Conservation (phyloP, 1,140 invertebrate genomes). For the Zaprionus taronus region DNA sequence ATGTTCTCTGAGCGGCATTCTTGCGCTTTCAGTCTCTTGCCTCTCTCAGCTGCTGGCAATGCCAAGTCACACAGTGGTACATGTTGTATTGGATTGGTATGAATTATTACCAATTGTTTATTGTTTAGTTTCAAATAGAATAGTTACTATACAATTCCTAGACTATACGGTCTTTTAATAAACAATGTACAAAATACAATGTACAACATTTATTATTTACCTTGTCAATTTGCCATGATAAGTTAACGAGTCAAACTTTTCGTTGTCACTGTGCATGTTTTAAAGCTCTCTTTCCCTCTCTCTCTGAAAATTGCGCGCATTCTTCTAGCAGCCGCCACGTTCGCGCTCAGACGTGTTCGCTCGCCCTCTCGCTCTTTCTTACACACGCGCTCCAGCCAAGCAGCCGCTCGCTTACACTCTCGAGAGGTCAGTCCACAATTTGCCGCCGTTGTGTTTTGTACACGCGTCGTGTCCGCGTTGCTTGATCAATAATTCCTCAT, state of each 20-base stretch:
- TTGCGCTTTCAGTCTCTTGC: neutral
- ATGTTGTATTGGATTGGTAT: neutral
- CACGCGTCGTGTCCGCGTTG: constrained; percentile 43
- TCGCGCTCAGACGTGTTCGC: constrained; percentile 8
- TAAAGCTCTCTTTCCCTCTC: constrained; percentile 23
- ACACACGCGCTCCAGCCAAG: constrained; percentile 28
- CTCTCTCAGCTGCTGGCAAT: constrained; percentile 18
- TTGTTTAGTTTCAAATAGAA: neutral
- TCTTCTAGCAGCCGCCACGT: constrained; percentile 31
- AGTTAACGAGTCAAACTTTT: neutral
- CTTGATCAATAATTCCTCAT: constrained; percentile 37
- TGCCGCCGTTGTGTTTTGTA: constrained; percentile 59
- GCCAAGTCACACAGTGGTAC: constrained; percentile 17
- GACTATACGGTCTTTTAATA: too few species aligned
- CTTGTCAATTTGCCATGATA: neutral
- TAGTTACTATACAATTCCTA: neutral
- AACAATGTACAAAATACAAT: neutral
- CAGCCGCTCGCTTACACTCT: constrained; percentile 23
- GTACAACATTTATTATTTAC: neutral
- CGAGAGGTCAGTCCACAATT: constrained; percentile 36
- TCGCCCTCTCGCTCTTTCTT: constrained; percentile 33
- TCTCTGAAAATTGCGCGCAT: constrained; percentile 33
- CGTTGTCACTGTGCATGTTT: constrained; percentile 25
- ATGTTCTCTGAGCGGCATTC: constrained; percentile 9
- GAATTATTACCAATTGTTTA: neutral